A percentile compares a stretch with the other conserved stretches of the same genome.
Evolutionary conservation across 2,888 invertebrate species (phyloP).

Genomic region (Drosophila helvetica): DNA sequence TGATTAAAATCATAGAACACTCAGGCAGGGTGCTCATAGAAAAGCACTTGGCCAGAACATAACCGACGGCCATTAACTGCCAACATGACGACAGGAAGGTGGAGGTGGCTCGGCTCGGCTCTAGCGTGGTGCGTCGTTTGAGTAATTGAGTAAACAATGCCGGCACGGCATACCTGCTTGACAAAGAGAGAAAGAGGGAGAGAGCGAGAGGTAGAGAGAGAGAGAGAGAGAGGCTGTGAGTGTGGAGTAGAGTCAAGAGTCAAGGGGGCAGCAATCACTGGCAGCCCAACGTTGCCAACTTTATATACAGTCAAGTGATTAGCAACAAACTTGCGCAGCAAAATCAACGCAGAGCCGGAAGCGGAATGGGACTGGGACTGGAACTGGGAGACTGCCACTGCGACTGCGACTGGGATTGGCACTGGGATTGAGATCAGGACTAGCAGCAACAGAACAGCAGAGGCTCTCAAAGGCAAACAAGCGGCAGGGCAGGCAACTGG

Average conservation of each 20-base stretch:
- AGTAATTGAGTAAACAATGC: constrained; percentile 74
- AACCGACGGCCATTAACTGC: constrained; percentile 56
- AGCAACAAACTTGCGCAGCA: constrained; percentile 72
- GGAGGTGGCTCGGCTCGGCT: constrained; percentile 5
- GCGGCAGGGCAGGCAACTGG: constrained; percentile 51
- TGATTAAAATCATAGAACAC: background rate
- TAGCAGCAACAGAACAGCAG: constrained; percentile 2
- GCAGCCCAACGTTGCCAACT: constrained; percentile 65
- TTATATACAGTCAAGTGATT: constrained; percentile 76
- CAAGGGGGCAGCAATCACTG: constrained; percentile 63
- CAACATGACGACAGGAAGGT: constrained; percentile 52
- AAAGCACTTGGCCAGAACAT: constrained; percentile 35
- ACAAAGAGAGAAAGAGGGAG: background rate
- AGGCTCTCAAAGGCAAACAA: constrained; percentile 68
- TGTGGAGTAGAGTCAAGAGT: background rate
- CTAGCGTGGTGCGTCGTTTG: constrained; percentile 54
- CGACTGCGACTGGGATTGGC: constrained; percentile 9
- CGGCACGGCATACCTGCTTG: constrained; percentile 38
- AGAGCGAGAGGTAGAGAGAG: background rate
- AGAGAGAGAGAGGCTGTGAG: background rate
- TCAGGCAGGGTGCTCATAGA: background rate
- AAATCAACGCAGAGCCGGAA: constrained; percentile 66
- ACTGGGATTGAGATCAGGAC: constrained; percentile 4
- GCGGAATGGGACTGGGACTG: constrained; percentile 42
- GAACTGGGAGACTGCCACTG: background rate